phyloP scores from a whole-genome alignment of 2,113 vertebrate genomes.

The Tauraco erythrolophus region DNA sequence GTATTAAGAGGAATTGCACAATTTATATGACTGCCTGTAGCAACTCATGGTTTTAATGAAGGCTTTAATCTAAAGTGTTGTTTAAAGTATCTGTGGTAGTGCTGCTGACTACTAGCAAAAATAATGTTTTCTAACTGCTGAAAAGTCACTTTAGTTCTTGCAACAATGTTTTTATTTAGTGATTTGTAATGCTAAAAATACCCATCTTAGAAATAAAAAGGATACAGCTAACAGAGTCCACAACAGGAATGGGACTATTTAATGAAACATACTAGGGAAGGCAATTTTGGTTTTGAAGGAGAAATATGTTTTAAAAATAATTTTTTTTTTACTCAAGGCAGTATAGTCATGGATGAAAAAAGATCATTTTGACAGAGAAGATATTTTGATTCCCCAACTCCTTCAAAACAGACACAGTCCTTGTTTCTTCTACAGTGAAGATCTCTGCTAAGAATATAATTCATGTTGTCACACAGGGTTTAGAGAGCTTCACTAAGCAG shows the following conservation, averaged over 20 bases:
- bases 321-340: neutral
- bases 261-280: neutral
- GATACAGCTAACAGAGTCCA: neutral
- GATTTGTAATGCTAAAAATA: neutral
- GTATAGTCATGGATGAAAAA: neutral
- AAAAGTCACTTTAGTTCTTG: neutral
- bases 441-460: neutral
- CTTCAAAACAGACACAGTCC: neutral
- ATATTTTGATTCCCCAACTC: neutral
- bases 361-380: neutral
- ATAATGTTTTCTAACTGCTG: neutral
- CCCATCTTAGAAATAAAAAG: neutral
- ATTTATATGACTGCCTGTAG: neutral
- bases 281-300: neutral
- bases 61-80: neutral
- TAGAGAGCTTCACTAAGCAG: neutral
- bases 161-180: neutral
- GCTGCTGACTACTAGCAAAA: neutral
- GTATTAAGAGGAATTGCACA: neutral
- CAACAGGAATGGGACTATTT: neutral
- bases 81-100: neutral
- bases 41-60: neutral
- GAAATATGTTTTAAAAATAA: neutral
- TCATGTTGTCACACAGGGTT: neutral
- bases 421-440: neutral